These are phyloP conservation scores for Upupa epops DNA, from an alignment of 2,113 vertebrate genomes.

Conservation along the genomic window DNA sequence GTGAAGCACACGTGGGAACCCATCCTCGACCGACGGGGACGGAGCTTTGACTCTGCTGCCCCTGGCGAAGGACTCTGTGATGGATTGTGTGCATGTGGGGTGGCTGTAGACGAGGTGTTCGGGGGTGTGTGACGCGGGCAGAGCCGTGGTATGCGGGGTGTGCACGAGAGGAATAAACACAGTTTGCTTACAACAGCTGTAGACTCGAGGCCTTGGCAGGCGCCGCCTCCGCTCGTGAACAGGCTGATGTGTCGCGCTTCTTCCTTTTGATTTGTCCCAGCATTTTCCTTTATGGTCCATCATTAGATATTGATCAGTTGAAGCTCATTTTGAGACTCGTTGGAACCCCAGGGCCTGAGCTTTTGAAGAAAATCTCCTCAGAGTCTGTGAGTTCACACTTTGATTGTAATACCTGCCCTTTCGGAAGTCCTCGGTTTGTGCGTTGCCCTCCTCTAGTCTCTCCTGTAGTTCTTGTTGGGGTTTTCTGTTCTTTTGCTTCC, in stretches of 20 bases:
- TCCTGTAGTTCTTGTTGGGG: constrained; percentile 28
- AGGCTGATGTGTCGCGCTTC: constrained; percentile 67
- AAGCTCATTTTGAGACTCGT: constrained; percentile 97
- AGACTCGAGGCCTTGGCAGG: constrained; percentile 30
- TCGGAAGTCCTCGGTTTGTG: constrained; percentile 48
- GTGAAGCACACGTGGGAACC: background rate
- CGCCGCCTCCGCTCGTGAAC: background rate
- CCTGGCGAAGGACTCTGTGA: background rate
- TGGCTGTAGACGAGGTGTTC: background rate
- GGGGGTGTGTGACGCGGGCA: background rate
- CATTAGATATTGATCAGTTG: constrained; percentile 99
- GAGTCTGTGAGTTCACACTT: constrained; percentile 93
- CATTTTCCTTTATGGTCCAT: constrained; percentile 97
- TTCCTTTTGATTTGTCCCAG: constrained; percentile 80
- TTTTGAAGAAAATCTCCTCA: constrained; percentile 98
- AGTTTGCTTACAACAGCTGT: constrained; percentile 12
- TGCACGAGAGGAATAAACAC: background rate
- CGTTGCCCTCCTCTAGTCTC: constrained; percentile 50
- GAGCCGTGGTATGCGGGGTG: background rate
- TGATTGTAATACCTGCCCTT: constrained; percentile 77
- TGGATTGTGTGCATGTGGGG: background rate
- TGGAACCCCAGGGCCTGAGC: constrained; percentile 93
- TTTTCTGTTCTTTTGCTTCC: constrained; percentile 1
- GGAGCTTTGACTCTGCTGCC: background rate
- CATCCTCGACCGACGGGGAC: background rate